A percentile compares a stretch with the other conserved stretches of the same genome.
Evolutionary conservation across 2,113 vertebrate species (phyloP).

Genomic region (Phasianus colchicus): DNA sequence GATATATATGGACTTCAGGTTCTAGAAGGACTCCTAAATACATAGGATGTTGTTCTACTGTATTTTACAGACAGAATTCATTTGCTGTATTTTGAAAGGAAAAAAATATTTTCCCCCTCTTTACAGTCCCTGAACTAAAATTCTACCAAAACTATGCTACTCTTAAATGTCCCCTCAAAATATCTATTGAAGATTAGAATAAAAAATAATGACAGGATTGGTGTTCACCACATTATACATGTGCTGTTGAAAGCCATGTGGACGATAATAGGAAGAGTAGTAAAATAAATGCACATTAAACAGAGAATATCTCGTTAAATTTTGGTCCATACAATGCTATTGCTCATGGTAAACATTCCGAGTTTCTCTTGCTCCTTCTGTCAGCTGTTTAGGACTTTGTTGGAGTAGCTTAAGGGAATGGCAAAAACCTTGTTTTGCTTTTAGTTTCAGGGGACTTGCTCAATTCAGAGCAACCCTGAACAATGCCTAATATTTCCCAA

Average conservation of each 20-base stretch:
- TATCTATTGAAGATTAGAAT: background rate
- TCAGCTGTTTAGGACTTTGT: background rate
- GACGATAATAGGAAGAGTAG: background rate
- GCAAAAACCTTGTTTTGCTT: background rate
- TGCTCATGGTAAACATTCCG: background rate
- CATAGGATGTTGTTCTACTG: background rate
- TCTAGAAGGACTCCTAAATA: background rate
- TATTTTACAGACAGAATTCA: background rate
- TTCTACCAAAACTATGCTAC: background rate
- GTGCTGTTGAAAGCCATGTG: background rate
- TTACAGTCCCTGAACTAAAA: background rate
- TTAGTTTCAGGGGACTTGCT: slow-evolving; percentile 10
- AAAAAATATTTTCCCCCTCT: background rate
- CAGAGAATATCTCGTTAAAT: background rate
- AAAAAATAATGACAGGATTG: background rate
- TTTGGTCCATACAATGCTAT: background rate
- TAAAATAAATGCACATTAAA: background rate
- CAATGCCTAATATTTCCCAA: slow-evolving; percentile 18
- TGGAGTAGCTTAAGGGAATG: background rate
- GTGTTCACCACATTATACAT: background rate
- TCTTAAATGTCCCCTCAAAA: background rate
- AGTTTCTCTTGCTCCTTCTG: background rate
- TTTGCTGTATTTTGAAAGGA: background rate
- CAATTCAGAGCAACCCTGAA: slow-evolving; percentile 3
- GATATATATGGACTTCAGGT: background rate